These are phyloP conservation scores for Brachyptera putata DNA, from an alignment of 2,888 invertebrate species.

Conservation along the genomic window DNA sequence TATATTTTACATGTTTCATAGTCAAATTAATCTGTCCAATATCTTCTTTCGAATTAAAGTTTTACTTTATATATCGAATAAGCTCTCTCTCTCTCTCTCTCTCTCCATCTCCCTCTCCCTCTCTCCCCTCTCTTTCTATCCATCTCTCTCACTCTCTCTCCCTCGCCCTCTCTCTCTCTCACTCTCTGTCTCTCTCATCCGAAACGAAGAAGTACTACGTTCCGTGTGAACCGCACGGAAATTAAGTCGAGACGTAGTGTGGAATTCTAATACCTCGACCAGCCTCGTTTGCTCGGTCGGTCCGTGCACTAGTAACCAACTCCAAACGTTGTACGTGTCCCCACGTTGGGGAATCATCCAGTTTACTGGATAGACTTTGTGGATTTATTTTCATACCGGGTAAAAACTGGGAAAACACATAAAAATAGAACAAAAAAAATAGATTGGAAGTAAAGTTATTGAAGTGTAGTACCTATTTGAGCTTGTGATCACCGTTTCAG, in stretches of 20 bases:
- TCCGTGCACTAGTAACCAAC: neutral
- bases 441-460: neutral
- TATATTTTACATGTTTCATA: too few species aligned
- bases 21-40: too few species aligned
- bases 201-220: too few species aligned
- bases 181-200: too few species aligned
- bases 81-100: too few species aligned
- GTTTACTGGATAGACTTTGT: neutral
- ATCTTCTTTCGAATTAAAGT: too few species aligned
- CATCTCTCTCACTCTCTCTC: too few species aligned
- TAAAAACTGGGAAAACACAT: neutral
- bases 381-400: neutral
- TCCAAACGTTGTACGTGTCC: neutral
- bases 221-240: slow-evolving; percentile 21
- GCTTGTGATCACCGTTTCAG: slow-evolving; percentile 15
- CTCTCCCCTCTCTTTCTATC: too few species aligned
- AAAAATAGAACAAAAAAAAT: neutral
- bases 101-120: too few species aligned
- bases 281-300: neutral
- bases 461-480: neutral
- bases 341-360: neutral
- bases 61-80: too few species aligned
- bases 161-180: too few species aligned
- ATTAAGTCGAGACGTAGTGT: slow-evolving; percentile 21
- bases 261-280: slow-evolving; percentile 19